Percentiles rank a stretch among this genome's conserved stretches.
Conservation (phyloP, 2,797 vertebrate genomes). For the Podarcis lilfordi region DNA sequence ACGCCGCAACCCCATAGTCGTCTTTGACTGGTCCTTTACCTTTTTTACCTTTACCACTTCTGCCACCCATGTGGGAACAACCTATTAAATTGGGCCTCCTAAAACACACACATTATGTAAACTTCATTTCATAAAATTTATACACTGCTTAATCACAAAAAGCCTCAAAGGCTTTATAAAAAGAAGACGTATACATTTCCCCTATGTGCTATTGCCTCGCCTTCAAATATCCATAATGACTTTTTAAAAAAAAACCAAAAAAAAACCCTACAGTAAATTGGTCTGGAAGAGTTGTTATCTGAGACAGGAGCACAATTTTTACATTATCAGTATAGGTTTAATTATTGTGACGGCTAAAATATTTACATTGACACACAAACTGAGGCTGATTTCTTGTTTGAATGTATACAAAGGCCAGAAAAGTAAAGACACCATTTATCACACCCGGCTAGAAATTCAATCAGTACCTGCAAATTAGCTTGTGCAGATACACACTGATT, state of each 20-base stretch:
- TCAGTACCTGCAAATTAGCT: conserved; percentile 25
- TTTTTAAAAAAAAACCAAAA: background rate
- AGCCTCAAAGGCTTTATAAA: too few relatives aligned
- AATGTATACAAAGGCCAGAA: conserved; percentile 30
- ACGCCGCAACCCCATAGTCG: too few relatives aligned
- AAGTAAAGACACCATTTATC: conserved; percentile 22
- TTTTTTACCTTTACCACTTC: too few relatives aligned
- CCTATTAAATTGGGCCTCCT: too few relatives aligned
- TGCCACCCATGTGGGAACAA: too few relatives aligned
- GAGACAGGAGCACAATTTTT: background rate
- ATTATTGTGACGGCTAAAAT: conserved; percentile 15
- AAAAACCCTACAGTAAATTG: background rate
- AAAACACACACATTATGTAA: too few relatives aligned
- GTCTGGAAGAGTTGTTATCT: background rate
- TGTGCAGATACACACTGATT: background rate
- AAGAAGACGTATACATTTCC: too few relatives aligned
- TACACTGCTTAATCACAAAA: too few relatives aligned
- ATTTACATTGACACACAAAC: conserved; percentile 33
- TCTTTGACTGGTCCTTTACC: too few relatives aligned
- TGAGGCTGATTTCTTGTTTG: background rate
- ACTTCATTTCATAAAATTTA: too few relatives aligned
- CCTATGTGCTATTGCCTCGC: too few relatives aligned
- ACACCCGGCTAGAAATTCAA: background rate
- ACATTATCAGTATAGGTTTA: background rate
- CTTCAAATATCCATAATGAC: background rate